A percentile compares a stretch with the other conserved stretches of the same genome.
These are phyloP conservation scores for Poeciliopsis occidentalis DNA, from an alignment of 2,113 vertebrate genomes.

Conservation along the genomic window DNA sequence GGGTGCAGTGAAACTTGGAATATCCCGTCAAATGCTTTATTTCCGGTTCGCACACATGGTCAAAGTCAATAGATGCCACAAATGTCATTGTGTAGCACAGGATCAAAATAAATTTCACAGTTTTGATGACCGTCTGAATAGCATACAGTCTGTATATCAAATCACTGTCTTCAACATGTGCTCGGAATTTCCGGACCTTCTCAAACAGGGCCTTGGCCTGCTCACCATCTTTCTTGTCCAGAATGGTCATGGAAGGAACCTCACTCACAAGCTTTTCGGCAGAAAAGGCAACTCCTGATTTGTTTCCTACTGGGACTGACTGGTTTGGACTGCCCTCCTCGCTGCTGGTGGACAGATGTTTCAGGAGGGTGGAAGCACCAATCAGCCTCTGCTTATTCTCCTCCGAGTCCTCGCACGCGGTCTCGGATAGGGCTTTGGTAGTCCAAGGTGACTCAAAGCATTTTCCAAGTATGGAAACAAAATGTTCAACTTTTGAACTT, in stretches of 20 bases:
- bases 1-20: conserved; percentile 90
- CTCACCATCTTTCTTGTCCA: conserved; percentile 98
- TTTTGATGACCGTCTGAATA: conserved; percentile 95
- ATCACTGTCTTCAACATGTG: conserved; percentile 96
- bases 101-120: conserved; percentile 95
- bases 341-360: conserved; percentile 95
- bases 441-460: conserved; percentile 99
- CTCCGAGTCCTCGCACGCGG: conserved; percentile 95
- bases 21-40: conserved; percentile 96
- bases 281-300: conserved; percentile 93
- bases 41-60: conserved; percentile 89
- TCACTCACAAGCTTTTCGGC: conserved; percentile 92
- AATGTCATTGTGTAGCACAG: conserved; percentile 95
- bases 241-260: conserved; percentile 94
- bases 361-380: conserved; percentile 88
- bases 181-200: conserved; percentile 96
- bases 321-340: conserved; percentile 95
- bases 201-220: conserved; percentile 98
- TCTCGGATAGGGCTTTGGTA: conserved; percentile 96
- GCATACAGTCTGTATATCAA: conserved; percentile 97
- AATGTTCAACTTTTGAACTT: conserved; percentile 98
- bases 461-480: conserved; percentile 96
- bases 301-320: conserved; percentile 89
- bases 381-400: conserved; percentile 96
- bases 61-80: conserved; percentile 92